Evolutionary conservation across 2,113 vertebrate genomes (phyloP), one percentile per base, ranked within the genome.

Genomic region (Platycercus adscitus): DNA sequence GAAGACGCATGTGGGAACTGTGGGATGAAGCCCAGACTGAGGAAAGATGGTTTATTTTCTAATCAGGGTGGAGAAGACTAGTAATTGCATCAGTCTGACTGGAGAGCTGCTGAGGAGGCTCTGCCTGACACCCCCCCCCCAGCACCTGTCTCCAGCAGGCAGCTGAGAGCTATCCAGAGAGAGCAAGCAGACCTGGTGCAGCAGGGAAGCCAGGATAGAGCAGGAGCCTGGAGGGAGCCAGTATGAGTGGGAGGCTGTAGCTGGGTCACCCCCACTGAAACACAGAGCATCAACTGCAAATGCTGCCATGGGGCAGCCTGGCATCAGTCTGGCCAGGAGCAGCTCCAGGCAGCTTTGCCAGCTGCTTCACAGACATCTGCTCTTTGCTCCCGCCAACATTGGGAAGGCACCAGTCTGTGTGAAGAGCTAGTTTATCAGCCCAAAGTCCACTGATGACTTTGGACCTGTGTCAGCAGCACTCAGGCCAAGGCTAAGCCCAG

Each of bases 11-110:
- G 44, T 65, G 47, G 19, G 4, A 93, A 65, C 66, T 49, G 52
- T 52, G 72, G 49, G 89, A 79, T 79, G 70, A 79, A 78, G 70
- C 39, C 61, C 52, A 93, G 43, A 69, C 28, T 50, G 37, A 93
- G 56, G 29, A 88, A 91, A 86, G 39, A 52, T 86, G 35, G 23
- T 94, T 81, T 84, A 81, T 68, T 79, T 96, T 87, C 88, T 80
- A 52, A 86, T 79, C 63, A 61, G 47, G 37, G 33, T 3, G 9
- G 61, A 87, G 78, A 58, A 10, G 60, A 89, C 2, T 1, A 2
- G 37, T 79, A 87, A 89, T 65, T 92, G 83, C 88, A 85, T 35
- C 46, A 77, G 43, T 63, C 61, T 58, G 61, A 73, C 17, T 33
- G 39, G 26, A 91, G 52, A 55, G 29, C 46, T 63, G 41, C 46